Percentiles rank a stretch among this genome's conserved stretches.
Evolutionary conservation across 2,888 invertebrate species (phyloP).

Genomic region (Nephrotoma guestfalica): DNA sequence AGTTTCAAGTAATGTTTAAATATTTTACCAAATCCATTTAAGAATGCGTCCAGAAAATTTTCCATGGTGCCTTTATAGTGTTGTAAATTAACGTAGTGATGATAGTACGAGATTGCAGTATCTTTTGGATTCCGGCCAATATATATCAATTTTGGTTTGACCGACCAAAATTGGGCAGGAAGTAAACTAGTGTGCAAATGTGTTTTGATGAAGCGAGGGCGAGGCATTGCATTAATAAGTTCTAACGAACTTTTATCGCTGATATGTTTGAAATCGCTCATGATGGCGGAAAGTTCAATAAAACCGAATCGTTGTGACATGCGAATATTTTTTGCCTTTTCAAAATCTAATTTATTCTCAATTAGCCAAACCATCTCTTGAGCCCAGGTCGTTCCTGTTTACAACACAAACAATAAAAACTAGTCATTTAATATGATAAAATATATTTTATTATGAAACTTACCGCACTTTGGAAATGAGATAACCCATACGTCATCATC

Average conservation of each 20-base stretch:
- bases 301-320: background rate
- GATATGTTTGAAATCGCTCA: background rate
- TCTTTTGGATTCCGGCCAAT: background rate
- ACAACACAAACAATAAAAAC: background rate
- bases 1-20: too few relatives aligned
- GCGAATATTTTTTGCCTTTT: background rate
- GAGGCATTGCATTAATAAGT: background rate
- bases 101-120: background rate
- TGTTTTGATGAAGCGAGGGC: background rate
- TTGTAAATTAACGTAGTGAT: too few relatives aligned
- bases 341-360: background rate
- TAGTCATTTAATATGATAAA: too few relatives aligned
- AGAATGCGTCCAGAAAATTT: too few relatives aligned
- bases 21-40: too few relatives aligned
- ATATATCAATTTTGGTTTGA: background rate
- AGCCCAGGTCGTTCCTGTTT: background rate
- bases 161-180: background rate
- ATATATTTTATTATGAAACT: too few relatives aligned
- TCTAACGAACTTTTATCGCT: background rate
- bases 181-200: too few relatives aligned
- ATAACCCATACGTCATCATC: slow-evolving; percentile 28
- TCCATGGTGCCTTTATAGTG: too few relatives aligned
- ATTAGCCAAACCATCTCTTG: too few relatives aligned
- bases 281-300: too few relatives aligned
- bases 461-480: too few relatives aligned